Percentiles rank a stretch among this genome's conserved stretches.
phyloP scores from a whole-genome alignment of 2,888 invertebrate genomes.

The Tipula confusa region DNA sequence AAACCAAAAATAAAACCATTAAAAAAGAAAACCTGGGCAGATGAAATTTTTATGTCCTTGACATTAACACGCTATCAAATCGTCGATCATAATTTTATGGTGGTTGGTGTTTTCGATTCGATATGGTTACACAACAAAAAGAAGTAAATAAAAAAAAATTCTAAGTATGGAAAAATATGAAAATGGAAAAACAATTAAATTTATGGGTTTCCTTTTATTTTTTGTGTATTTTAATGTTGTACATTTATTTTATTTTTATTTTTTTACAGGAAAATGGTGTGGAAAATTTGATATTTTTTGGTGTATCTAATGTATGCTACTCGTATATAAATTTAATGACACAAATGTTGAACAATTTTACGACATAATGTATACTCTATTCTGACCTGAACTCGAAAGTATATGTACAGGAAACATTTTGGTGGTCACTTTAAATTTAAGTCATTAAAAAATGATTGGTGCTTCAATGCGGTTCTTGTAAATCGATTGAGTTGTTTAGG shows the following conservation, averaged over 20 bases:
- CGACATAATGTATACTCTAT: too few species aligned
- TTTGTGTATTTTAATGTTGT: not conserved
- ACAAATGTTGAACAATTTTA: too few species aligned
- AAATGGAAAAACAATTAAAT: not conserved
- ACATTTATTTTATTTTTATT: not conserved
- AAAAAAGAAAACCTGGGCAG: not conserved
- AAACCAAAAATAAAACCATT: not conserved
- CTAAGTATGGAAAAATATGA: not conserved
- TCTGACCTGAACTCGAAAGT: too few species aligned
- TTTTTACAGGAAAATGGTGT: not conserved
- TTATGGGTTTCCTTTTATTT: not conserved
- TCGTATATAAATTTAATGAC: too few species aligned
- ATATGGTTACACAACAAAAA: not conserved
- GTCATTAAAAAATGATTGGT: too few species aligned
- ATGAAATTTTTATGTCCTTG: slow-evolving; percentile 12
- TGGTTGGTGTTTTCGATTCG: not conserved
- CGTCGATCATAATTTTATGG: slow-evolving; percentile 1
- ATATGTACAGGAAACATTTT: too few species aligned
- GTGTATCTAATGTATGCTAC: too few species aligned
- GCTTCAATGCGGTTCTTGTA: too few species aligned
- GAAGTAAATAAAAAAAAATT: not conserved
- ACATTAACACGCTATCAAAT: slow-evolving; percentile 12
- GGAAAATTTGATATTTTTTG: not conserved
- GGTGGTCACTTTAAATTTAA: too few species aligned
- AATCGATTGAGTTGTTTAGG: too few species aligned